These are phyloP conservation scores for Megatriorchis doriae DNA, from an alignment of 2,113 vertebrate species.

Conservation along the genomic window DNA sequence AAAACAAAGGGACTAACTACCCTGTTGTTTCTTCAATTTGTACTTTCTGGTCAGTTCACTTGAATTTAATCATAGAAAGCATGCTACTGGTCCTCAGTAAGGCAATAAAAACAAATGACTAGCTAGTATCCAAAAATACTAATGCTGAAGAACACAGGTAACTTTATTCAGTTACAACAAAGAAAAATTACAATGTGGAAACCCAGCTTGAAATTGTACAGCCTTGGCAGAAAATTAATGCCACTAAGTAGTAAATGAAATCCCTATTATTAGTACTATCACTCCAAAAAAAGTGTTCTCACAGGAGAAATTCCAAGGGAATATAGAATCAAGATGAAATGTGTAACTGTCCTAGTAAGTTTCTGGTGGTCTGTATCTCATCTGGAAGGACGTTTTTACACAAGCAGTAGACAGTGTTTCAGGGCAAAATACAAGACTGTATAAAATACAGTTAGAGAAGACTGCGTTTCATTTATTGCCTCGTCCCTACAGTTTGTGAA, in stretches of 20 bases:
- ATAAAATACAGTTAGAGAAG: not conserved
- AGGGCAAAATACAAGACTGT: not conserved
- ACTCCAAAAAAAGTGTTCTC: not conserved
- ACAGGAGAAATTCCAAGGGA: not conserved
- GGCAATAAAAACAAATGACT: not conserved
- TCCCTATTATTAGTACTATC: not conserved
- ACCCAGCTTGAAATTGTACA: not conserved
- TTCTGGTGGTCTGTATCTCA: not conserved
- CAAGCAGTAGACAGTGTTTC: not conserved
- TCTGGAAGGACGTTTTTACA: not conserved
- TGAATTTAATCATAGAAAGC: not conserved
- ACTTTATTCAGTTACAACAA: not conserved
- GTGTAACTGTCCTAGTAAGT: not conserved
- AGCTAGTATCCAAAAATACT: not conserved
- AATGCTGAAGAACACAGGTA: not conserved
- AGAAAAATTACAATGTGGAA: not conserved
- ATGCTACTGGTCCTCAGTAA: not conserved
- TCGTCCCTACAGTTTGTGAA: not conserved
- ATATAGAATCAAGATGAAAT: not conserved
- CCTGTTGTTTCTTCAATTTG: not conserved
- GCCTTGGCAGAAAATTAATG: not conserved
- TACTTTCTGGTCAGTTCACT: not conserved
- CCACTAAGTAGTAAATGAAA: not conserved
- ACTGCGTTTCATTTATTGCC: not conserved
- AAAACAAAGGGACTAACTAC: not conserved